Evolutionary conservation across 1,140 invertebrate genomes (phyloP), one percentile per base, ranked within the genome.

Genomic region (Aleiodes sp.): DNA sequence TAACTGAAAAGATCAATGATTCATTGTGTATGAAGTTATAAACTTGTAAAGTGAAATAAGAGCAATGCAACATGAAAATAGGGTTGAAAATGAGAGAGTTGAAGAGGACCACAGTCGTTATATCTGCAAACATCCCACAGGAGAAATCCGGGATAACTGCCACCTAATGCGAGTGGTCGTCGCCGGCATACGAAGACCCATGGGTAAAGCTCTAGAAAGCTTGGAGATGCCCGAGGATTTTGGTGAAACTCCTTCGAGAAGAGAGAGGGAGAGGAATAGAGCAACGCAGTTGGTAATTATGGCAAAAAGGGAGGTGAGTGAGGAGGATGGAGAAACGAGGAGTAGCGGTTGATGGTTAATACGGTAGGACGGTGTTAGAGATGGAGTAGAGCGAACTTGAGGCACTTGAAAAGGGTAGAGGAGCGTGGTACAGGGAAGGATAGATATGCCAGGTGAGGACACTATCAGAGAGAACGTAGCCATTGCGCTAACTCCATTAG

Each of bases 401-500:
- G 33, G 39, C 24, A 43, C 12, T 69, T 14, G 39, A 52, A 19
- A 61, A 33, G 63, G 64, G 60, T 67, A 41, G 43, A 60, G 21
- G 65, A 68, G 66, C n/a, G n/a, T n/a, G n/a, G n/a, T n/a, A n/a
- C n/a, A n/a, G n/a, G 68, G 31, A 70, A 10, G 61, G 35, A 60
- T 41, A 68, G 52, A 29, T 39, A 57, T 46, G 52, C 33, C 21
- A 37, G 31, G 56, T 37, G 57, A 70, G 35, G 35, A 37, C 10
- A 56, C 62, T 72, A 60, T 28, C 29, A 66, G 60, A 68, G 71
- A 62, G 65, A 63, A 60, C 69, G 33, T 62, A 52, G 7, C 26
- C 66, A 61, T 71, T 63, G 71, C 62, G 41, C 69, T 76, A 76
- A 76, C 73, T 74, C 73, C 71, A 76, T 78, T 78, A 75, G 73